Conservation (phyloP, 2,888 invertebrate species). For the Malacosoma neustria region DNA sequence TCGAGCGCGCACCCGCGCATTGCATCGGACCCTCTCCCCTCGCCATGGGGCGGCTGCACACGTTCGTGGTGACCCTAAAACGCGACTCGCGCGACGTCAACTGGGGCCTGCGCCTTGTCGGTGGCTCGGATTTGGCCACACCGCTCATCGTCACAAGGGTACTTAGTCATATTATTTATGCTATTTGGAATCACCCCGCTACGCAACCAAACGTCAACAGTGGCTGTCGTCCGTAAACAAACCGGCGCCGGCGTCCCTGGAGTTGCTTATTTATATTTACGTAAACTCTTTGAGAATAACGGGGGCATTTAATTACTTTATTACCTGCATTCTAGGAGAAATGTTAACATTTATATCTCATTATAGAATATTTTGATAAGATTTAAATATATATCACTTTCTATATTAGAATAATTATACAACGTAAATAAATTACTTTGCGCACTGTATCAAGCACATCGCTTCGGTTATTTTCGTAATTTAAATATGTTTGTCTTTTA, state of each 20-base stretch:
- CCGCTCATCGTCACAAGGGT: conserved; percentile 93
- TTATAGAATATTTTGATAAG: background rate
- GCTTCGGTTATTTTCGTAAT: conserved; percentile 21
- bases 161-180: conserved; percentile 31
- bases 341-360: background rate
- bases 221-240: conserved; percentile 50
- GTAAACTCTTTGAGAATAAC: background rate
- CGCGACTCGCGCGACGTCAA: conserved; percentile 82
- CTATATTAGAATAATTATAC: conserved; percentile 15
- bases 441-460: conserved; percentile 7
- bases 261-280: conserved; percentile 9
- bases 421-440: conserved; percentile 13
- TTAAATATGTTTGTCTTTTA: conserved; percentile 21
- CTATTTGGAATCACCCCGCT: conserved; percentile 1
- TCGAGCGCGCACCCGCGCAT: conserved; percentile 36
- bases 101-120: conserved; percentile 92
- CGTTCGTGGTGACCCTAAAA: conserved; percentile 82
- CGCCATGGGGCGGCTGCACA: conserved; percentile 82
- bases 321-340: background rate
- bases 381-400: conserved; percentile 16
- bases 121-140: conserved; percentile 89
- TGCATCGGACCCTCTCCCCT: conserved; percentile 26
- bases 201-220: conserved; percentile 13
- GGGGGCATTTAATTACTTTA: background rate
- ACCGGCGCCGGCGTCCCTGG: conserved; percentile 21